Conservation (phyloP, 2,797 vertebrate species). For the Ficedula albicollis region DNA sequence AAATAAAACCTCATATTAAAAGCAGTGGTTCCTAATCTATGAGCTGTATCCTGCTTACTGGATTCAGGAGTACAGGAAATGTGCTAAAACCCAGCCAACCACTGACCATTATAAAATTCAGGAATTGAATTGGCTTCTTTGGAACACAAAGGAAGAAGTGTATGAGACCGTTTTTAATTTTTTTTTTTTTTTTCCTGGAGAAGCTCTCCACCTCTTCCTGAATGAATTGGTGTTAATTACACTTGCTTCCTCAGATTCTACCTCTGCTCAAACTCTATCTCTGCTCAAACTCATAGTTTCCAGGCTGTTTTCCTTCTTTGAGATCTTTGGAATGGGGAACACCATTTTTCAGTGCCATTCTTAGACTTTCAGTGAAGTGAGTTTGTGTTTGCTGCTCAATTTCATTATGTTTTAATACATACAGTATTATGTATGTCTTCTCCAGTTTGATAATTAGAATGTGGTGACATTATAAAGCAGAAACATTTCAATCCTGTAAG, state of each 20-base stretch:
- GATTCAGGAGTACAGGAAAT: background rate
- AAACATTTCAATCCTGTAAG: background rate
- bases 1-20: background rate
- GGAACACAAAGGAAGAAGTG: background rate
- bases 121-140: background rate
- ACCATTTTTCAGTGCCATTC: slow-evolving; percentile 1
- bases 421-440: background rate
- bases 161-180: background rate
- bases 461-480: background rate
- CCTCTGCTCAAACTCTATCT: background rate
- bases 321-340: slow-evolving; percentile 7
- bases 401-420: background rate
- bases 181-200: background rate
- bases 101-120: background rate
- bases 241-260: background rate
- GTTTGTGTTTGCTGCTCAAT: background rate
- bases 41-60: background rate
- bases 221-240: background rate
- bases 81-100: background rate
- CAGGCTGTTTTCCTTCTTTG: background rate
- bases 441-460: background rate
- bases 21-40: background rate
- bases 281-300: background rate
- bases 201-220: background rate
- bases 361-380: background rate